Percentiles rank a stretch among this genome's conserved stretches.
These are phyloP conservation scores for Megaptera novaeangliae DNA, from an alignment of 2,113 vertebrate genomes.

Conservation along the genomic window DNA sequence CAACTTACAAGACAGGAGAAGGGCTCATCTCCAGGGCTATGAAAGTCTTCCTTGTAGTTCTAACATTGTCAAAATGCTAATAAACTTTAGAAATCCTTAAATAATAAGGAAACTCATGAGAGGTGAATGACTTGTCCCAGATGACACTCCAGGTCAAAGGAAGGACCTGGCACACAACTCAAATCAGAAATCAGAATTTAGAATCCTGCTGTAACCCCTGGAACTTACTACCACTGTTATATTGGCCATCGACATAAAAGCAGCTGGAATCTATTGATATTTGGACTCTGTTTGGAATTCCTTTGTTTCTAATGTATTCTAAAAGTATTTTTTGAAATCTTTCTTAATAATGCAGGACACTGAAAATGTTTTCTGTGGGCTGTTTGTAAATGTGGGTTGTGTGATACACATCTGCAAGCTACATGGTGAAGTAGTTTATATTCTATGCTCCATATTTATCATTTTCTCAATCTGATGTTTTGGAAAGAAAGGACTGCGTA, in stretches of 20 bases:
- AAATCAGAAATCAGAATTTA: not conserved
- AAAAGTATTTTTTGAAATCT: slow-evolving; percentile 35
- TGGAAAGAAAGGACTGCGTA: not conserved
- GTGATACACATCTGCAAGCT: slow-evolving; percentile 28
- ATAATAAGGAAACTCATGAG: not conserved
- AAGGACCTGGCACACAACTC: not conserved
- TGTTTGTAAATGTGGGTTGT: not conserved
- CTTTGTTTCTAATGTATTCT: slow-evolving; percentile 58
- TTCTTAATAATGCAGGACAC: not conserved
- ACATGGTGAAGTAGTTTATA: slow-evolving; percentile 46
- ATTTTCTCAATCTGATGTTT: slow-evolving; percentile 64
- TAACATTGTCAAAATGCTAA: not conserved
- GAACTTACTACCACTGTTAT: slow-evolving; percentile 7
- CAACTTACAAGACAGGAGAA: not conserved
- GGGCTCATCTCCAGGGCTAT: not conserved
- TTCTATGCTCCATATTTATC: slow-evolving; percentile 35
- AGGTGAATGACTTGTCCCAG: not conserved
- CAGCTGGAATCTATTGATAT: slow-evolving; percentile 49
- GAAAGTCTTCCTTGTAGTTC: not conserved
- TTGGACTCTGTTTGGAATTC: slow-evolving; percentile 44
- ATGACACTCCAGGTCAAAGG: not conserved
- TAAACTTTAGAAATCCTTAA: not conserved
- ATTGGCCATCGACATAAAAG: slow-evolving; percentile 29
- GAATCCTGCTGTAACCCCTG: not conserved
- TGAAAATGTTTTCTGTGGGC: slow-evolving; percentile 35